Evolutionary conservation across 2,888 invertebrate genomes (phyloP).

Genomic region (Busseola fusca): DNA sequence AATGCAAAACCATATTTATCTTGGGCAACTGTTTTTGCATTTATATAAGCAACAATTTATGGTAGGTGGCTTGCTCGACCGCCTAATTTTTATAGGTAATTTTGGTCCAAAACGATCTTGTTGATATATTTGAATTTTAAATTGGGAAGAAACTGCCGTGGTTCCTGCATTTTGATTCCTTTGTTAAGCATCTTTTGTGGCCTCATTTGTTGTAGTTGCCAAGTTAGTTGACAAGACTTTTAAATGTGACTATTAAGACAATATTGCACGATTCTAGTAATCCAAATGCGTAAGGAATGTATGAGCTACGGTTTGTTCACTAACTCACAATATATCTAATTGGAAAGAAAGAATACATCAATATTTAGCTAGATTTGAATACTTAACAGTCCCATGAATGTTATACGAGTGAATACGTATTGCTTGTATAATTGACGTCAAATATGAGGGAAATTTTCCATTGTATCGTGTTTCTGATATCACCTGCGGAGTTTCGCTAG

Average conservation of each 20-base stretch:
- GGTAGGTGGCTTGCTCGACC: not conserved
- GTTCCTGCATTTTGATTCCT: not conserved
- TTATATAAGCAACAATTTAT: not conserved
- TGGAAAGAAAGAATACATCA: slow-evolving; percentile 28
- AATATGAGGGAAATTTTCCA: not conserved
- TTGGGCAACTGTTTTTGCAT: not conserved
- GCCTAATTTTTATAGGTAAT: not conserved
- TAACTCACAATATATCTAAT: slow-evolving; percentile 15
- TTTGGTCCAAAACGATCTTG: not conserved
- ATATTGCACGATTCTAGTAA: slow-evolving; percentile 58
- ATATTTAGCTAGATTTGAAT: slow-evolving; percentile 8
- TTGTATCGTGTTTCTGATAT: not conserved
- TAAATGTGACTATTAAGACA: slow-evolving; percentile 56
- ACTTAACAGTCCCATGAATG: slow-evolving; percentile 18
- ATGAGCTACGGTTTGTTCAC: slow-evolving; percentile 37
- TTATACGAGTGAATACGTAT: no score
- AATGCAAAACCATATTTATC: slow-evolving; percentile 22
- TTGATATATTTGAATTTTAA: not conserved
- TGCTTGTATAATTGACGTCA: slow-evolving; percentile 38
- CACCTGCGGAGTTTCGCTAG: no score
- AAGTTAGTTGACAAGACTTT: slow-evolving; percentile 50
- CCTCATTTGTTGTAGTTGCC: not conserved
- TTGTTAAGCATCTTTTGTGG: not conserved
- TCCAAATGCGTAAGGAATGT: slow-evolving; percentile 61
- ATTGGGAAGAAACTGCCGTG: not conserved